Evolutionary conservation across 2,888 invertebrate species (phyloP), one percentile per base, ranked within the genome.

Genomic region (Conus canariensis): DNA sequence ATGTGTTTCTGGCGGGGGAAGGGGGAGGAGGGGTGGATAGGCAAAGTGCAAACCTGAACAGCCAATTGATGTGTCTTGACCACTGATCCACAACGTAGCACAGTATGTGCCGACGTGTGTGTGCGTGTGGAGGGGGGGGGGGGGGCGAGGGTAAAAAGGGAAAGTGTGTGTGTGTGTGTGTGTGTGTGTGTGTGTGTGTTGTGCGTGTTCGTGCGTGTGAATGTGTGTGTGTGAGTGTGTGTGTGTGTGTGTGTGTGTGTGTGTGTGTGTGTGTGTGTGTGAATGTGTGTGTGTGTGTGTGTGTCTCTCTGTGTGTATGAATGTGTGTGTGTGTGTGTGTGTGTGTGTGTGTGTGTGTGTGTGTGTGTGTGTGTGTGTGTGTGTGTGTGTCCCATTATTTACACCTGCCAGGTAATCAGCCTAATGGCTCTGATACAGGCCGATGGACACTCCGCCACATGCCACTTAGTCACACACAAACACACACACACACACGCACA

Each of bases 211-310:
- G 30, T 80, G 80, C 12, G 80, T 80, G 80, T 80, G 30, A 25
- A 30, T 80, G 80, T 80, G 80, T 80, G 30, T 80, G 80, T 80
- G 30, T 80, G 80, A 25, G 30, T 80, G 80, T 80, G 30, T 80
- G 80, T 80, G 45, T 80, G 30, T 80, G 80, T 80, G 30, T 80
- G 80, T 80, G 30, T 80, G 80, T 80, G 80, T 80, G 30, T 80
- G 30, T 80, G 80, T 80, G 30, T 80, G 80, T 80, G 30, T 80
- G 80, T 80, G 30, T 80, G 80, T 80, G 80, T 80, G 80, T 80
- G 30, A 25, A 30, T 7, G 80, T 80, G 30, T 80, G 80, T 80
- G 30, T 45, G 30, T 80, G 16, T 80, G 80, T 80, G 30, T 80
- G 80, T 80, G 30, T 80, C 7, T 80, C 25, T 80, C 7, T 80